Evolutionary conservation across 2,888 invertebrate species (phyloP), one percentile per base, ranked within the genome.

Genomic region (Caenorhabditis sp.): DNA sequence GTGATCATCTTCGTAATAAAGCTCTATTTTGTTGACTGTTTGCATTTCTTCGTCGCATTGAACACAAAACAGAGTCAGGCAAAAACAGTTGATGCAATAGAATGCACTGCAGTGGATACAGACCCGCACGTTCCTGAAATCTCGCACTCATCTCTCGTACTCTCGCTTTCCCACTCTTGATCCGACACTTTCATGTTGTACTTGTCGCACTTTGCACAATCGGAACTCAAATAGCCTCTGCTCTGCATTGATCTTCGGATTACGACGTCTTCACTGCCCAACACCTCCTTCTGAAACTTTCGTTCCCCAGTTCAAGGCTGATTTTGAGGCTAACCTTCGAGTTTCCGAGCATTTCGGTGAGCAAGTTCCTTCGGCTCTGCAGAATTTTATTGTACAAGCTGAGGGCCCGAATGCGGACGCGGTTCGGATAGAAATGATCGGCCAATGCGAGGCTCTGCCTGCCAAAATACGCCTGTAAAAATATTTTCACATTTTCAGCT

Each of bases 1-100:
- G n/a, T 52, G 15, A n/a, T 52, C 46, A 24, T 78, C 58, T 35
- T 78, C 79, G 30, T 70, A 78, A 37, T 73, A 78, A n/a, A 79
- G 53, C 53, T 78, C 75, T 8, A 79, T 56, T 9, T 50, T 35
- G 32, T 76, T 77, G n/a, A 81, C 58, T 5, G 30, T 53, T 50
- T 79, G 82, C 79, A 82, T 80, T 37, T 78, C 63, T 15, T 73
- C 76, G 9, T 76, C 71, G 55, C 82, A 82, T 52, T 73, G 59
- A 13, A 70, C 41, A 53, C 81, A 81, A 30, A 37, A 53, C 4
- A 30, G 20, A 11, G 56, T 75, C 13, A 82, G 43, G 24, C 46
- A 80, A 63, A 82, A 86, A 53, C 86, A 86, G 41, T 79, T 73
- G 30, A 86, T 76, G 52, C 86, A 86, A 61, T 85, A 86, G 43